phyloP scores from a whole-genome alignment of 2,113 vertebrate genomes.

The Poicephalus gulielmi region DNA sequence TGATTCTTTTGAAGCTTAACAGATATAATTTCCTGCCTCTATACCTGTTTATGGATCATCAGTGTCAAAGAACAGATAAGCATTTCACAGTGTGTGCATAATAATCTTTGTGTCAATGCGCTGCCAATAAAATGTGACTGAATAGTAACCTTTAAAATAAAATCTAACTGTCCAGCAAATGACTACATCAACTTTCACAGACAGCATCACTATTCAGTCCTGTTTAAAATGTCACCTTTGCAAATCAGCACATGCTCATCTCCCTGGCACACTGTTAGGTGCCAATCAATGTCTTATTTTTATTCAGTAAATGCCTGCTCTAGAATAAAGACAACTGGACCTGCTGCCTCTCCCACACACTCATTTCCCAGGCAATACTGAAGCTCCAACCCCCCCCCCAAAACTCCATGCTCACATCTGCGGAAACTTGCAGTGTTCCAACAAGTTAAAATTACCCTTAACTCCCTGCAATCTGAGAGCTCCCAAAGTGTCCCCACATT shows the following conservation, averaged over 20 bases:
- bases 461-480: slow-evolving; percentile 44
- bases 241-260: background rate
- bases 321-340: background rate
- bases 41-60: background rate
- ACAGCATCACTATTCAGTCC: background rate
- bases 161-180: background rate
- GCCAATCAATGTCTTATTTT: background rate
- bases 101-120: background rate
- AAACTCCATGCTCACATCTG: background rate
- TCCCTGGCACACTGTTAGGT: background rate
- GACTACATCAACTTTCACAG: background rate
- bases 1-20: background rate
- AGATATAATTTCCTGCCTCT: background rate
- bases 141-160: background rate
- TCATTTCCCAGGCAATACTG: background rate
- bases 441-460: slow-evolving; percentile 62
- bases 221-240: background rate
- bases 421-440: slow-evolving; percentile 36
- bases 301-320: background rate
- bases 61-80: background rate
- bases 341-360: background rate
- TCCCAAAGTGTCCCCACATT: slow-evolving; percentile 29
- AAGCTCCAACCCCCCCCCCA: background rate
- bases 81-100: background rate
- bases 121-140: background rate